Percentiles rank a stretch among this genome's conserved stretches.
phyloP scores from a whole-genome alignment of 2,797 vertebrate genomes.

The Argyrosomus regius region DNA sequence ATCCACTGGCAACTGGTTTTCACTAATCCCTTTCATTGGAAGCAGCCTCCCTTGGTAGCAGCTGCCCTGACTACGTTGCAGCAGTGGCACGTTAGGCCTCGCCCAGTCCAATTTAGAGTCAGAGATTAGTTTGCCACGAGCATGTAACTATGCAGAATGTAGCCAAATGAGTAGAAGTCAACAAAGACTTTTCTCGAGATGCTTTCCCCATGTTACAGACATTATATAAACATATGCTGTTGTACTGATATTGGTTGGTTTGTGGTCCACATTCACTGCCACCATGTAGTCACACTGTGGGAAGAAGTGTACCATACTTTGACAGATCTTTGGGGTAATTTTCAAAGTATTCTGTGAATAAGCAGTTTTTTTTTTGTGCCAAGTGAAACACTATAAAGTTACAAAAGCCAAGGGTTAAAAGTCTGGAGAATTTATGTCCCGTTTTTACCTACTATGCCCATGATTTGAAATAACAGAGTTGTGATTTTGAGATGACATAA shows the following conservation, averaged over 20 bases:
- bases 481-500: no score
- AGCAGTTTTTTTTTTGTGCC: neutral
- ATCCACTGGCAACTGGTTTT: constrained; percentile 69
- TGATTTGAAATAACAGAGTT: no score
- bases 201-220: neutral
- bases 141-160: constrained; percentile 9
- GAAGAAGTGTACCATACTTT: neutral
- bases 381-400: no score
- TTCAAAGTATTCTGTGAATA: no score
- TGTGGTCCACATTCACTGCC: neutral
- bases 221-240: no score
- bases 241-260: no score
- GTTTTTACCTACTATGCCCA: no score
- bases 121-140: constrained; percentile 27
- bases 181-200: neutral
- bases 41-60: constrained; percentile 61
- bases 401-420: no score
- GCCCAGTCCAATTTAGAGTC: constrained; percentile 25
- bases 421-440: no score
- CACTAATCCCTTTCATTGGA: constrained; percentile 70
- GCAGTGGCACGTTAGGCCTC: constrained; percentile 33
- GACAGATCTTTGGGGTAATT: neutral
- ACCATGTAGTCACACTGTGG: neutral
- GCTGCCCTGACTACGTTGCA: constrained; percentile 58
- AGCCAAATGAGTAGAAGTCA: neutral